Evolutionary conservation across 2,797 vertebrate genomes (phyloP).

Genomic region (Phataginus tricuspis): DNA sequence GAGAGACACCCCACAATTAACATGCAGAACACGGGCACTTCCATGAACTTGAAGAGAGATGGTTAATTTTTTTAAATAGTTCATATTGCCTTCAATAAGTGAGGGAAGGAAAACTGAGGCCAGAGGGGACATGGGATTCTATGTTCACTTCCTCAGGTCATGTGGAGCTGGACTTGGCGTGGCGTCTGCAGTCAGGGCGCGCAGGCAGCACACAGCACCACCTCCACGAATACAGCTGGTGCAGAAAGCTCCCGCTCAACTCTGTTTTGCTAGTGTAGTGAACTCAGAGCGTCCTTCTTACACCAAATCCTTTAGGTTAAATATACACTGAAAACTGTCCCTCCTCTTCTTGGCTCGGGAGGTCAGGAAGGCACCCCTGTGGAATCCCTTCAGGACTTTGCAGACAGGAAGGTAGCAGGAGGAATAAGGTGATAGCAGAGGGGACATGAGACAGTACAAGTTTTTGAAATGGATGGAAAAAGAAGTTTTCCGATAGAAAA

Average conservation of each 20-base stretch:
- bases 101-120: neutral
- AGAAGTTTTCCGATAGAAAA: slow-evolving; percentile 77
- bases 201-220: slow-evolving; percentile 29
- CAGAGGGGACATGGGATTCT: neutral
- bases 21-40: neutral
- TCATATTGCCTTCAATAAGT: neutral
- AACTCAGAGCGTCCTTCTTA: slow-evolving; percentile 66
- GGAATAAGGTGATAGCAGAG: slow-evolving; percentile 54
- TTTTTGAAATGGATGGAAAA: slow-evolving; percentile 61
- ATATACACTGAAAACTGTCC: slow-evolving; percentile 52
- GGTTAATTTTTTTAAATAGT: neutral
- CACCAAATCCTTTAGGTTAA: slow-evolving; percentile 68
- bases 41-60: neutral
- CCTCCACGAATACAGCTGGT: slow-evolving; percentile 18
- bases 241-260: slow-evolving; percentile 45
- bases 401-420: slow-evolving; percentile 71
- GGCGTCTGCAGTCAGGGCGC: neutral
- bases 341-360: slow-evolving; percentile 66
- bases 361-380: slow-evolving; percentile 68
- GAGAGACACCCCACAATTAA: neutral
- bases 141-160: neutral
- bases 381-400: slow-evolving; percentile 74
- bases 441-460: slow-evolving; percentile 55
- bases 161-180: neutral
- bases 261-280: slow-evolving; percentile 19